A percentile compares a stretch with the other conserved stretches of the same genome.
phyloP scores from a whole-genome alignment of 2,797 vertebrate species.

The Halcyon smyrnensis region DNA sequence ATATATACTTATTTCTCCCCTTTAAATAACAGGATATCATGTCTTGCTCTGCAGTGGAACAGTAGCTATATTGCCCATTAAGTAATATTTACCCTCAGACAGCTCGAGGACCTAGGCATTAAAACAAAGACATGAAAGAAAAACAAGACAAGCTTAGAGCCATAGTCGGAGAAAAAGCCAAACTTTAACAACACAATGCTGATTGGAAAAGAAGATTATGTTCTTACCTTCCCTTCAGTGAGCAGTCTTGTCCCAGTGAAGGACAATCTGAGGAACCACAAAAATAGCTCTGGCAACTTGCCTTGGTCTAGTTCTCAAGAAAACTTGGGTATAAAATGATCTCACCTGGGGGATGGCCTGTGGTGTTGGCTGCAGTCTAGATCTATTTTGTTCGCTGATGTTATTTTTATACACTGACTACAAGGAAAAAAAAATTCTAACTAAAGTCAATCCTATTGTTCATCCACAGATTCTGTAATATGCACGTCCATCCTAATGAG shows the following conservation, averaged over 20 bases:
- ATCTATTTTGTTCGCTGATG: background rate
- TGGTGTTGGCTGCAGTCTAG: background rate
- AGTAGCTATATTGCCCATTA: background rate
- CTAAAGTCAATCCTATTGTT: background rate
- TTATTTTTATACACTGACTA: background rate
- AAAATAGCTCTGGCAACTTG: background rate
- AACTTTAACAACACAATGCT: background rate
- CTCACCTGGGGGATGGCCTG: background rate
- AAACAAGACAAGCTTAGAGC: background rate
- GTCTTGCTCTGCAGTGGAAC: background rate
- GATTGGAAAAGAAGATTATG: background rate
- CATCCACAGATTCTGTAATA: background rate
- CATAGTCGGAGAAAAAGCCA: background rate
- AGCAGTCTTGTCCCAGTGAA: background rate
- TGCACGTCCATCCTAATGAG: background rate
- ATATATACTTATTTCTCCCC: background rate
- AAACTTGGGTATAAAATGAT: background rate
- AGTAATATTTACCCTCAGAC: background rate
- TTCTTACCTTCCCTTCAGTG: background rate
- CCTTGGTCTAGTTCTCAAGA: background rate
- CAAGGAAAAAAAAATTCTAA: background rate
- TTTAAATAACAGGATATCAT: background rate
- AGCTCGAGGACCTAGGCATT: background rate
- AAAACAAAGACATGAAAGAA: background rate
- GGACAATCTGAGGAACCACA: background rate